phyloP scores from a whole-genome alignment of 2,113 vertebrate genomes.

The Rhinoderma darwinii region DNA sequence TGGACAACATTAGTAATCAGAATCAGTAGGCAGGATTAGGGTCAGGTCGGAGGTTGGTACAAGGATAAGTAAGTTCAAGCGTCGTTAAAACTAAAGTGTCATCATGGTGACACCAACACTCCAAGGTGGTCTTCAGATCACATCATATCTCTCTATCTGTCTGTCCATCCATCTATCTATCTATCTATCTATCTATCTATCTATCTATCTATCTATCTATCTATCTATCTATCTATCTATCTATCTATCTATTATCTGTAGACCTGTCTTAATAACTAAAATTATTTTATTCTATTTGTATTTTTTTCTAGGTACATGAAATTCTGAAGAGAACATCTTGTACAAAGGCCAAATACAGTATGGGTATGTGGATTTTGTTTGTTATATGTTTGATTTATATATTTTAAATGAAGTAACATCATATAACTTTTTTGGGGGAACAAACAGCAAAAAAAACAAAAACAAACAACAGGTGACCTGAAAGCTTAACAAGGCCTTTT shows the following conservation, averaged over 20 bases:
- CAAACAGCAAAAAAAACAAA: not conserved
- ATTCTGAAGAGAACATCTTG: slow-evolving; percentile 89
- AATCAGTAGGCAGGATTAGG: too few relatives aligned
- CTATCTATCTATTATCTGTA: not conserved
- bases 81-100: too few relatives aligned
- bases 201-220: not conserved
- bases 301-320: slow-evolving; percentile 84
- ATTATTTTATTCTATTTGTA: not conserved
- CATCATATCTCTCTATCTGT: too few relatives aligned
- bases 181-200: too few relatives aligned
- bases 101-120: too few relatives aligned
- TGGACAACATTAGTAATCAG: too few relatives aligned
- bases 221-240: slow-evolving; percentile 3
- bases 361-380: slow-evolving; percentile 79
- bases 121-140: too few relatives aligned
- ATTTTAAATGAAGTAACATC: not conserved
- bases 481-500: too few relatives aligned
- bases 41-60: too few relatives aligned
- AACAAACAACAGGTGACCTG: too few relatives aligned
- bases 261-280: not conserved
- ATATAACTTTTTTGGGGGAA: not conserved
- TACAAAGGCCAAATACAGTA: slow-evolving; percentile 85
- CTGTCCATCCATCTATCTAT: too few relatives aligned
- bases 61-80: too few relatives aligned
- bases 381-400: not conserved